Conservation (phyloP, 1,140 invertebrate genomes). For the Lanistes nyassanus region DNA sequence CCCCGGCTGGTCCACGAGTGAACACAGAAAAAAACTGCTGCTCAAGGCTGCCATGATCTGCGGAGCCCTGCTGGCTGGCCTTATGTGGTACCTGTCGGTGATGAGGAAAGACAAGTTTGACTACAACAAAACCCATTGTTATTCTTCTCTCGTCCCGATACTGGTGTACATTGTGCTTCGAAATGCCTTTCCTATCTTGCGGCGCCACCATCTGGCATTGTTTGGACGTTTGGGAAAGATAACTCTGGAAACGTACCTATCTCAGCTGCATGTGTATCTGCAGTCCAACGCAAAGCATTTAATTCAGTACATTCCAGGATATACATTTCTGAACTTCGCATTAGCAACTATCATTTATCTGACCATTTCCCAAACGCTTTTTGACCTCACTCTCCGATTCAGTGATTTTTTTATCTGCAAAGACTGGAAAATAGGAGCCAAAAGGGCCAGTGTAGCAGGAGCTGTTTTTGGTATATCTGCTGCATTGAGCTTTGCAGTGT, state of each 20-base stretch:
- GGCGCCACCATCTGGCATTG: constrained; percentile 40
- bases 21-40: constrained; percentile 3
- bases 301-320: constrained; percentile 42
- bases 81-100: constrained; percentile 40
- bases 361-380: constrained; percentile 41
- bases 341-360: constrained; percentile 51
- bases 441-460: neutral
- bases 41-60: constrained; percentile 30
- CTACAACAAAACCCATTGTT: constrained; percentile 51
- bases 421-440: constrained; percentile 26
- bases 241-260: constrained; percentile 57
- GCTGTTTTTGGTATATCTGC: neutral
- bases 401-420: constrained; percentile 47
- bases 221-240: constrained; percentile 53
- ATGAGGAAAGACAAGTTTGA: constrained; percentile 44
- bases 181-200: constrained; percentile 40
- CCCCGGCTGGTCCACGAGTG: neutral
- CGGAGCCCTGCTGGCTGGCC: constrained; percentile 5
- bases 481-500: too few relatives aligned
- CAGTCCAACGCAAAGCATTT: constrained; percentile 54
- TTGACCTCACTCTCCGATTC: constrained; percentile 46
- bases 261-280: constrained; percentile 55
- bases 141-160: constrained; percentile 49
- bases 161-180: constrained; percentile 46
- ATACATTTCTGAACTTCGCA: constrained; percentile 51